phyloP scores from a whole-genome alignment of 2,113 vertebrate species.

The Trogon melanurus region DNA sequence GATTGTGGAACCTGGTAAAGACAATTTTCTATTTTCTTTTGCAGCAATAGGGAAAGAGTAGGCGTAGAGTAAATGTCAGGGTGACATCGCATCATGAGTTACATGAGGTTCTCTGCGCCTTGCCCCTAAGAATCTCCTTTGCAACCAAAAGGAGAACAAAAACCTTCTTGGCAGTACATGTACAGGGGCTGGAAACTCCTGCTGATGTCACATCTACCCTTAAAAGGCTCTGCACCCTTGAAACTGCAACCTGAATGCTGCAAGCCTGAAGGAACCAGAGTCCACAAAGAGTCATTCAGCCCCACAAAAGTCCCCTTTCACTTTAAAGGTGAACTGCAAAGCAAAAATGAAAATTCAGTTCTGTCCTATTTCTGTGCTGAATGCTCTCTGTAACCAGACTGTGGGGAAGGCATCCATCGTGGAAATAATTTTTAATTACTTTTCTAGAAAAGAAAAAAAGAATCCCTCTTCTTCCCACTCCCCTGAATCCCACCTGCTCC shows the following conservation, averaged over 20 bases:
- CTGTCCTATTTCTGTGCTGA: background rate
- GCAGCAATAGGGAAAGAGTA: constrained; percentile 35
- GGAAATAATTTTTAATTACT: background rate
- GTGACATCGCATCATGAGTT: constrained; percentile 51
- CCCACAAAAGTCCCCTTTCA: constrained; percentile 60
- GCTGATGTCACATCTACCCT: constrained; percentile 51
- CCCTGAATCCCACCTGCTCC: background rate
- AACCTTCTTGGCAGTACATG: constrained; percentile 40
- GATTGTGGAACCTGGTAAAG: background rate
- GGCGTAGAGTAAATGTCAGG: constrained; percentile 66
- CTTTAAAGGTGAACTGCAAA: constrained; percentile 58
- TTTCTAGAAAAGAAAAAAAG: background rate
- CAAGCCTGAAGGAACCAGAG: constrained; percentile 47
- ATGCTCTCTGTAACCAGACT: background rate
- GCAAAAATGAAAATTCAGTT: constrained; percentile 64
- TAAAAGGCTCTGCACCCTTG: constrained; percentile 51
- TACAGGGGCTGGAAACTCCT: constrained; percentile 69
- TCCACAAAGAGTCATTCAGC: constrained; percentile 53
- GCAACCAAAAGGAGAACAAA: constrained; percentile 77
- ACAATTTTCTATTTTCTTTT: constrained; percentile 26
- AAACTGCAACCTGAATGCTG: constrained; percentile 64
- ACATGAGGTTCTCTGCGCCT: constrained; percentile 9
- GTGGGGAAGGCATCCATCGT: background rate
- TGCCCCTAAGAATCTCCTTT: constrained; percentile 29
- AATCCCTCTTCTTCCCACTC: background rate